Evolutionary conservation across 2,888 invertebrate genomes (phyloP), one percentile per base, ranked within the genome.

Genomic region (Plusia festucae): DNA sequence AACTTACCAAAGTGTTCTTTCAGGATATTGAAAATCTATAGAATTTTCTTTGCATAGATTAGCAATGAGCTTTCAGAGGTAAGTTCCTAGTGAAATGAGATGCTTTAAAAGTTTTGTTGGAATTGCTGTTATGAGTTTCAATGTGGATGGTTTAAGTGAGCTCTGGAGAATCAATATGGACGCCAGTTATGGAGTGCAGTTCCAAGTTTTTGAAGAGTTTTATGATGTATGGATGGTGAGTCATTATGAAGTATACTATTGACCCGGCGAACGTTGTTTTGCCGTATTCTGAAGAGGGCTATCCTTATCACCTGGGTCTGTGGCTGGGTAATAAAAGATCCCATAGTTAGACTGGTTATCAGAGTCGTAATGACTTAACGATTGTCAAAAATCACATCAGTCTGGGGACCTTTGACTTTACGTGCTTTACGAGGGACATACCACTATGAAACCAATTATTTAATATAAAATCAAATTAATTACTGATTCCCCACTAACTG

Each of bases 21-120:
- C 68, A 61, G 73, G 73, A 79, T 83, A 84, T 85, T 83, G 81
- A 82, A 84, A 85, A 83, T 83, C 83, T 81, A 85, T 84, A 72
- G 83, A 76, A 82, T 80, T 80, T 83, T 85, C 78, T 78, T 83
- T 82, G 83, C 83, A 82, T 84, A 82, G 76, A 84, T 83, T 79
- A 81, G 76, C 71, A 78, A 60, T 78, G 76, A 73, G 60, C 74
- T 80, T 60, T 56, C 58, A 62, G 46, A 81, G 67, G 75, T 81
- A 76, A 76, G 73, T 81, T 76, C 53, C 24, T 49, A 80, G 71
- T 78, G 62, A 70, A 78, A 71, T 73, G 76, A 76, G 76, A 72
- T 68, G 70, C 72, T 76, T 81, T 78, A 56, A 76, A 77, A 80
- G 65, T 78, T 76, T 66, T 72, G 65, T 74, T 68, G 46, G 66